Evolutionary conservation across 1,140 invertebrate genomes (phyloP), one percentile per base, ranked within the genome.

Genomic region (Colletes gigas): DNA sequence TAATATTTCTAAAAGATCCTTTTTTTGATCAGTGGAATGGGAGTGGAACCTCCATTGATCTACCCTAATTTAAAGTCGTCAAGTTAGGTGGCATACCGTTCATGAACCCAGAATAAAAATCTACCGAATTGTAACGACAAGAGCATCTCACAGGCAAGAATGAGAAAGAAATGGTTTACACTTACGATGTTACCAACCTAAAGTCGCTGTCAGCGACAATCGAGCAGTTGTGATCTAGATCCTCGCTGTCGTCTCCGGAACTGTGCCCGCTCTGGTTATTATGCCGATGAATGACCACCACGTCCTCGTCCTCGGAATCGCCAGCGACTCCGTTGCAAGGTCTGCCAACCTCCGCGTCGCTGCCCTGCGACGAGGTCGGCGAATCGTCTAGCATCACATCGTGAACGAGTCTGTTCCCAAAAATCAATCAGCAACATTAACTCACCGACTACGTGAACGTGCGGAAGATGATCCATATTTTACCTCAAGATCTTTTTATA

Each of bases 371-470:
- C 77, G 96, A 96, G 60, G 94, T 94, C 19, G 96, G 95, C 1
- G 96, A 96, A 78, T 97, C 97, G 82, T 97, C 96, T 83, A 96
- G 92, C 82, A 95, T 94, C 75, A 97, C 95, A 95, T 96, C 96
- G 93, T 96, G 96, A 89, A 97, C 96, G 89, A 97, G 94, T 83
- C 96, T 97, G 89, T 69, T 17, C 21, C 1, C 1, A 69, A 69
- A 21, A 52, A 82, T 19, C 10, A 66, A 8, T 69, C 47, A 8
- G 50, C 12, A 7, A 1, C 4, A 52, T 72, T 55, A 57, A 65
- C 52, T 8, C 60, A 10, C 19, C 19, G 30, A 30, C 30, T 52
- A n/a, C 39, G 57, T 14, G 9, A 67, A 65, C 15, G 59, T 52
- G n/a, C 71, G 12, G 41, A 70, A 9, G 9, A 17, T 21, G 54